These are phyloP conservation scores for Plebejus melissa DNA, from an alignment of 2,888 invertebrate genomes.

Conservation along the genomic window DNA sequence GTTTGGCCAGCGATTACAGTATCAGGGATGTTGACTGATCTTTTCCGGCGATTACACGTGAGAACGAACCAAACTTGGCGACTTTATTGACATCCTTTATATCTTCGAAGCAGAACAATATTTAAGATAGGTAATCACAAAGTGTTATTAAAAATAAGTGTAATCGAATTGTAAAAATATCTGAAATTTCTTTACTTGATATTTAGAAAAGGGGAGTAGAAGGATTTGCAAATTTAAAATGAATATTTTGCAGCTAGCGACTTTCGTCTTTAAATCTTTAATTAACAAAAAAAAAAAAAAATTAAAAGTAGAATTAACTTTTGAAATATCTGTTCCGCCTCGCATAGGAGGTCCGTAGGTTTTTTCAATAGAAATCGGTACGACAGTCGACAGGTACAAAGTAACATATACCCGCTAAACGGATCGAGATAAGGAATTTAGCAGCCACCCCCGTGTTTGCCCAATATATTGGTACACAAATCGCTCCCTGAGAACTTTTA, in stretches of 20 bases:
- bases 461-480: conserved; percentile 56
- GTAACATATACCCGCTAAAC: conserved; percentile 46
- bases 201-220: not conserved
- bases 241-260: no score
- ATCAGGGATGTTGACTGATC: conserved; percentile 51
- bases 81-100: conserved; percentile 13
- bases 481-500: conserved; percentile 47
- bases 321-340: not conserved
- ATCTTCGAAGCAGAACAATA: not conserved
- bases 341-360: conserved; percentile 36
- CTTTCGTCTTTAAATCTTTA: no score
- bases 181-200: not conserved
- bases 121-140: not conserved
- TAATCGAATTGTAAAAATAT: not conserved
- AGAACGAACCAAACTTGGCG: conserved; percentile 37
- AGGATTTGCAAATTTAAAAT: not conserved
- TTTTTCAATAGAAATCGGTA: conserved; percentile 36
- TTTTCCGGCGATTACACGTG: conserved; percentile 48
- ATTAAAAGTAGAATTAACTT: not conserved
- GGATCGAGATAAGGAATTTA: conserved; percentile 73
- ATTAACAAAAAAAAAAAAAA: not conserved
- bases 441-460: conserved; percentile 64
- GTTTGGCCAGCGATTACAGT: conserved; percentile 37
- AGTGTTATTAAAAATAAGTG: no score
- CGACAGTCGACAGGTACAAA: conserved; percentile 40